Base-by-base conservation (phyloP, 2,797 vertebrate species). In the Acanthurus tractus region DNA sequence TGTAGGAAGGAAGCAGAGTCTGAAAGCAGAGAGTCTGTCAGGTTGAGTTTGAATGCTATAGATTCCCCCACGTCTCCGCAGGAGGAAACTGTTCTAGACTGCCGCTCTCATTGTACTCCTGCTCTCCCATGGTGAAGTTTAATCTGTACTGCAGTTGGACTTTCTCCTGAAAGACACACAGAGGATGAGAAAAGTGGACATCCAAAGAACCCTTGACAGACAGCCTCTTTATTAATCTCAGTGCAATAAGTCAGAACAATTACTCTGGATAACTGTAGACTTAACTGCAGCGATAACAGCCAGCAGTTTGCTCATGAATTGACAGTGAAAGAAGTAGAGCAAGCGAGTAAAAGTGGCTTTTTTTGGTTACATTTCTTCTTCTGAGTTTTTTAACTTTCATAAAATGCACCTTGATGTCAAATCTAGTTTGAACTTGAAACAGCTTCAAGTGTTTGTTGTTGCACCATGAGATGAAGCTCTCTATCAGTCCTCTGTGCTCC, bases 111-210 rank as follows among this genome's bases (percentile, higher is more conserved):
- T 94, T 96, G 88, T 97, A 96, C 83, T 95, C 94, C 89, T 97
- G 94, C 59, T 98, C 97, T 40, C 96, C 98, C 94, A 99, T 94
- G 68, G 95, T 96, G 93, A 98, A 99, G 50, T 95, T 96, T 68
- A 99, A 90, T 88, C 95, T 97, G 96, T 97, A 99, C 85, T 97
- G 96, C 90, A 99, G 96, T 75, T 96, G 96, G 54, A 98, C 96
- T 87, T 97, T 99, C 91, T 99, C 98, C 98, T 99, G 82, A 45
- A 78, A 18, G 29, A 78, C 20, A 84, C 23, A 81, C n/a, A 50
- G 10, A 57, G 22, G 11, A 18, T 8, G 18, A 34, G n/a, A 57
- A 23, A 15, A 18, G 25, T 10, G 2, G 56, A 57, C 55, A 29
- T 52, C n/a, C 34, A 64, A 22, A 54, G 29, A 73, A 6, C 38